Conservation (phyloP, 2,113 vertebrate species). For the Stomatorhinus ivindoensis region DNA sequence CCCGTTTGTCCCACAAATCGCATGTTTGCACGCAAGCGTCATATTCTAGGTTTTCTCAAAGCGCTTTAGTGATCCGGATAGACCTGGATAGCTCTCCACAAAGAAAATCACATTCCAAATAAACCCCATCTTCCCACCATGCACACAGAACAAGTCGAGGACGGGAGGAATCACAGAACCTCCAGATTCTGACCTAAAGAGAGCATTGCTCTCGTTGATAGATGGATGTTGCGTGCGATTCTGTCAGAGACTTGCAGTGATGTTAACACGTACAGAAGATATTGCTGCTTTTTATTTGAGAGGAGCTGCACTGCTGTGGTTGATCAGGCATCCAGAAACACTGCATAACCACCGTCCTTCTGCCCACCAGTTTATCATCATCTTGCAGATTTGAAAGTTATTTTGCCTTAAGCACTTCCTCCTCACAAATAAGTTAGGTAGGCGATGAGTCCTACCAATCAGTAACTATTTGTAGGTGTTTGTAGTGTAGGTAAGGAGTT, state of each 20-base stretch:
- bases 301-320: not conserved
- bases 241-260: not conserved
- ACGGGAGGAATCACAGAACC: not conserved
- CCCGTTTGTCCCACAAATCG: conserved; percentile 1
- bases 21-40: not conserved
- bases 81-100: not conserved
- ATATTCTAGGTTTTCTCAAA: not conserved
- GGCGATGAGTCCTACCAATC: not conserved
- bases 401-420: not conserved
- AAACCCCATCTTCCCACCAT: not conserved
- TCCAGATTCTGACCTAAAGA: not conserved
- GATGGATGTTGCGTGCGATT: not conserved
- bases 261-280: not conserved
- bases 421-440: not conserved
- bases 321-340: not conserved
- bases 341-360: not conserved
- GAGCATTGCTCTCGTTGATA: not conserved
- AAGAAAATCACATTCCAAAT: not conserved
- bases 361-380: not conserved
- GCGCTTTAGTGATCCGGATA: not conserved
- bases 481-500: not conserved
- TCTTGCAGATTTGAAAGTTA: not conserved
- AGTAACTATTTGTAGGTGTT: not conserved
- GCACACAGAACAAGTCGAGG: not conserved
- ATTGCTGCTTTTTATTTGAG: not conserved